Evolutionary conservation across 1,140 invertebrate genomes (phyloP), one percentile per base, ranked within the genome.

Genomic region (Drosophila busckii): DNA sequence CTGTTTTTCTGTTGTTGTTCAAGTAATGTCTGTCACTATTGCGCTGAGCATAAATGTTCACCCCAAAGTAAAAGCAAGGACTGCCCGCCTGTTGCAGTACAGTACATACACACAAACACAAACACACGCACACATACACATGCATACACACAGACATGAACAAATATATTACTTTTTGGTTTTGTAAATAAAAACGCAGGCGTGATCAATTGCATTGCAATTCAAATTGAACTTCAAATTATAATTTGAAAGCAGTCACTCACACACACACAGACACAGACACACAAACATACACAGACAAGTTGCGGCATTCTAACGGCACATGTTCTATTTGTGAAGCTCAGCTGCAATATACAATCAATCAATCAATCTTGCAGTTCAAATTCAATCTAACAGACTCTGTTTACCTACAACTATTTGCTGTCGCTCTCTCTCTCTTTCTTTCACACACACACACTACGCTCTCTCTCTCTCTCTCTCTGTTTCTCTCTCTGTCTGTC

Each of bases 121-220:
- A 38, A 35, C 10, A 35, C n/a, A n/a, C n/a, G n/a, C n/a, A n/a
- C n/a, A n/a, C n/a, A n/a, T n/a, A n/a, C n/a, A n/a, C n/a, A n/a
- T n/a, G n/a, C n/a, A n/a, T n/a, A n/a, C n/a, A n/a, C n/a, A n/a
- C 7, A 54, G 8, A 22, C 4, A 37, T 40, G 45, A 13, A 50
- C 29, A 70, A 22, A 62, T 66, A 75, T 85, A 85, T 85, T 85
- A 85, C 69, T 85, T 83, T 85, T 85, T 85, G 69, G 60, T 85
- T 84, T 85, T 85, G 83, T 85, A 85, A 61, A 85, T 83, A 82
- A 59, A 28, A 38, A 45, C 25, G n/a, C 10, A 22, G 10, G 9
- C 31, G 44, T 35, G 25, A 54, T 31, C 49, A 20, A 56, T 16
- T 29, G 46, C 29, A 25, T 26, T 42, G 26, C 38, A 49, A 48